Percentiles rank a stretch among this genome's conserved stretches.
Evolutionary conservation across 2,888 invertebrate genomes (phyloP).

Genomic region (Drosophila greeni): DNA sequence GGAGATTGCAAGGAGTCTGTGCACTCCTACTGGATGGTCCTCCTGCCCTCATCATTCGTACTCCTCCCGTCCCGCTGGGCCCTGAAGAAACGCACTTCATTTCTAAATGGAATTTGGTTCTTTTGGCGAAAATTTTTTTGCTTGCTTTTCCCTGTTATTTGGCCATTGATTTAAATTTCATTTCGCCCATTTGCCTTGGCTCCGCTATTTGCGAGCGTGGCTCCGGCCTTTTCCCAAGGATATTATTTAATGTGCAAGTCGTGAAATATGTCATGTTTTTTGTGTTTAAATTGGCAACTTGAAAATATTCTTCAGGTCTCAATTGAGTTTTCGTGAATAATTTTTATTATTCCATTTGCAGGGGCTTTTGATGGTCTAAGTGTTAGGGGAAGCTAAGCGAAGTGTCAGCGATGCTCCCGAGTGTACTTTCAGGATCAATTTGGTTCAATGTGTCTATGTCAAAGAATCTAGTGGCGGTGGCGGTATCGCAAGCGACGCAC

Average conservation of each 20-base stretch:
- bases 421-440: slow-evolving; percentile 72
- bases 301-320: slow-evolving; percentile 8
- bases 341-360: slow-evolving; percentile 68
- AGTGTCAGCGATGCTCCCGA: slow-evolving; percentile 5
- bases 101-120: slow-evolving; percentile 68
- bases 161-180: slow-evolving; percentile 64
- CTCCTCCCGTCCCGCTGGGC: slow-evolving; percentile 49
- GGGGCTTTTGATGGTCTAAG: slow-evolving; percentile 17
- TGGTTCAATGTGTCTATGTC: slow-evolving; percentile 65
- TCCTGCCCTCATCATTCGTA: not conserved
- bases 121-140: slow-evolving; percentile 43
- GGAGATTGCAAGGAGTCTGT: slow-evolving; percentile 44
- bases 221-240: slow-evolving; percentile 13
- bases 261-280: slow-evolving; percentile 55
- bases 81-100: slow-evolving; percentile 68
- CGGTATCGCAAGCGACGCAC: slow-evolving; percentile 75
- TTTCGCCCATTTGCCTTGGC: slow-evolving; percentile 52
- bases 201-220: not conserved
- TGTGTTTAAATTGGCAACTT: slow-evolving; percentile 32
- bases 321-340: slow-evolving; percentile 56
- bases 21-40: slow-evolving; percentile 45
- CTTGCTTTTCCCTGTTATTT: slow-evolving; percentile 50
- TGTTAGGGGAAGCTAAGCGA: slow-evolving; percentile 20
- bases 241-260: slow-evolving; percentile 64
- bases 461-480: slow-evolving; percentile 67